Base-by-base conservation (phyloP, 1,140 invertebrate genomes). In the Papilio helenus region DNA sequence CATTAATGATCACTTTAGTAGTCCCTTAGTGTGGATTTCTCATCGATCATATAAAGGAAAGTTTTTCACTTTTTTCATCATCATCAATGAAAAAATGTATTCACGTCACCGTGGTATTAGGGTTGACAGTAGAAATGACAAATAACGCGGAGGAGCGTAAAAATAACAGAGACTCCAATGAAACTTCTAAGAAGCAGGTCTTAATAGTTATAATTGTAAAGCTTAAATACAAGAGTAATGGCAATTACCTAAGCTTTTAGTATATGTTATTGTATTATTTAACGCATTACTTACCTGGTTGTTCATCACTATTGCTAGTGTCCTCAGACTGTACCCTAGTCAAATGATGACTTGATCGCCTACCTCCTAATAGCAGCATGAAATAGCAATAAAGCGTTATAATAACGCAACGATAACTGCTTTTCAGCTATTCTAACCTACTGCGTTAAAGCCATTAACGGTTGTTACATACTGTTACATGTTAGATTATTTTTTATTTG, bases 291-390 rank as follows among this genome's bases (percentile, higher is more conserved):
- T 89, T 95, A 93, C 95, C 95, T 92, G 95, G 95, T 81, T 95
- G 96, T 83, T 97, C 97, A 83, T 97, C 97, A 86, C 96, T 97
- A 89, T 96, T 96, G 89, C 97, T 97, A 80, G 97, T 97, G 79
- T 97, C 97, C 90, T 97, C 97, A 1, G 95, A 96, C 10, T 95
- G 95, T 81, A 95, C 94, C 88, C 96, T 96, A 80, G 93, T 95
- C 82, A 95, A 89, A 88, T 95, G 94, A 65, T 93, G 92, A 79
- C 93, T 94, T 42, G 90, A 89, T 55, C 92, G 86, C 76, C 91
- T 93, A 91, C 88, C 81, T 93, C 89, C 92, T 93, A 91, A 82
- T 85, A 81, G 93, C 93, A 90, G 93, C 93, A 86, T 94, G 93
- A 83, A 93, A 92, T 88, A 88, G 81, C 81, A 82, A 82, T 82